Conservation (phyloP, 2,113 vertebrate species). For the Aldabrachelys gigantea region DNA sequence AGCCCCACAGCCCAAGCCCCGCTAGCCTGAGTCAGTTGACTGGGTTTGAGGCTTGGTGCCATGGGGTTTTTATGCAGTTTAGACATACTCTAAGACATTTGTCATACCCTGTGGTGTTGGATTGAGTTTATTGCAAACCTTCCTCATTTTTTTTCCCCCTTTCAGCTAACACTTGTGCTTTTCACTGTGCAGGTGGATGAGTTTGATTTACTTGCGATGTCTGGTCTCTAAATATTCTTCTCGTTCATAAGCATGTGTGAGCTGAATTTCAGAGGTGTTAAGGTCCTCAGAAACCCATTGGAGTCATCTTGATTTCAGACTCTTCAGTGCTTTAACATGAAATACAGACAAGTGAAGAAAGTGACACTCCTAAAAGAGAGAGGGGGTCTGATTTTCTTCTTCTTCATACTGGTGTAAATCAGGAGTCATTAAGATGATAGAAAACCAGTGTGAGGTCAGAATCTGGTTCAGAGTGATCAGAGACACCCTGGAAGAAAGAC, state of each 20-base stretch:
- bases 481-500: background rate
- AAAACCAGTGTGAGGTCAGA: background rate
- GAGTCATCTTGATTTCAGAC: background rate
- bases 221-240: background rate
- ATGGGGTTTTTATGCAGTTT: background rate
- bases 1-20: background rate
- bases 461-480: background rate
- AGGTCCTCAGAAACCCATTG: background rate
- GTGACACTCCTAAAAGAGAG: background rate
- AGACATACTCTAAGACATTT: rapidly evolving
- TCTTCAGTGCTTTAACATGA: background rate
- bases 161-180: background rate
- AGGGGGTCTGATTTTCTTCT: background rate
- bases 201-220: background rate
- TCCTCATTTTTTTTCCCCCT: background rate
- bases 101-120: background rate
- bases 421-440: background rate
- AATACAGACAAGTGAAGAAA: background rate
- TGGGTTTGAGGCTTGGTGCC: background rate
- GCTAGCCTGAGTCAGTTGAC: background rate
- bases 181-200: rapidly evolving
- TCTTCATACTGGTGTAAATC: rapidly evolving
- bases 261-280: background rate
- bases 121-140: background rate
- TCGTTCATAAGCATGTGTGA: background rate